Percentiles rank a stretch among this genome's conserved stretches.
Evolutionary conservation across 2,797 vertebrate species (phyloP).

Genomic region (Mergus octosetaceus): DNA sequence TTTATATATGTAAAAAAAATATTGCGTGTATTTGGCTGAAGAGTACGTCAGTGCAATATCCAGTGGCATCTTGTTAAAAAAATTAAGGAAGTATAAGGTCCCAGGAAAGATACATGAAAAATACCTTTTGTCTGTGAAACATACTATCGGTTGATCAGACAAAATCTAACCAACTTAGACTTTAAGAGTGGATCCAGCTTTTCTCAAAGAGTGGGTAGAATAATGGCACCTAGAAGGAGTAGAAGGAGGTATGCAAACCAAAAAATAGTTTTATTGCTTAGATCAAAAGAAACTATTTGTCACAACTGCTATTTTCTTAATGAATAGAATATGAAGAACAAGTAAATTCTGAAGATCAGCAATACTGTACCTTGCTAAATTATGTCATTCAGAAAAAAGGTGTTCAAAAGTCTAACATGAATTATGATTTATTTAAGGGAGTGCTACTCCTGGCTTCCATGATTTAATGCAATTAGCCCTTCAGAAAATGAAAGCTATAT

Average conservation of each 20-base stretch:
- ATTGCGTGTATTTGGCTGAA: background rate
- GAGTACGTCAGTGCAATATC: background rate
- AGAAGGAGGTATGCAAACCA: background rate
- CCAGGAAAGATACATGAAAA: background rate
- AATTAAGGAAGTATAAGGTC: background rate
- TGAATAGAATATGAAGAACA: slow-evolving; percentile 57
- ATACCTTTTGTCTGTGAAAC: slow-evolving; percentile 27
- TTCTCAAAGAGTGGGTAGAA: slow-evolving; percentile 31
- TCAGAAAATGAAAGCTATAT: slow-evolving; percentile 71
- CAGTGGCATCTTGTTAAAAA: background rate
- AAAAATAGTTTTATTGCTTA: slow-evolving; percentile 32
- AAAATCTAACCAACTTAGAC: slow-evolving; percentile 17
- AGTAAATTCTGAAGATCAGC: slow-evolving; percentile 45
- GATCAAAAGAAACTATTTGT: background rate
- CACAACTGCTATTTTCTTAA: slow-evolving; percentile 35
- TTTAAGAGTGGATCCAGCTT: slow-evolving; percentile 3
- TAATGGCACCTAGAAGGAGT: background rate
- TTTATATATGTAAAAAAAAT: background rate
- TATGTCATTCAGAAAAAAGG: slow-evolving; percentile 35
- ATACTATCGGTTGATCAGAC: background rate
- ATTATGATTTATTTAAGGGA: slow-evolving; percentile 50
- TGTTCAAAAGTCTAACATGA: slow-evolving; percentile 15
- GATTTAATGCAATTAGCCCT: slow-evolving; percentile 64
- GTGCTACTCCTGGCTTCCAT: slow-evolving; percentile 43
- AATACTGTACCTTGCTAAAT: slow-evolving; percentile 16